Evolutionary conservation across 1,140 invertebrate genomes (phyloP), one percentile per base, ranked within the genome.

Genomic region (Zaprionus ghesquierei): DNA sequence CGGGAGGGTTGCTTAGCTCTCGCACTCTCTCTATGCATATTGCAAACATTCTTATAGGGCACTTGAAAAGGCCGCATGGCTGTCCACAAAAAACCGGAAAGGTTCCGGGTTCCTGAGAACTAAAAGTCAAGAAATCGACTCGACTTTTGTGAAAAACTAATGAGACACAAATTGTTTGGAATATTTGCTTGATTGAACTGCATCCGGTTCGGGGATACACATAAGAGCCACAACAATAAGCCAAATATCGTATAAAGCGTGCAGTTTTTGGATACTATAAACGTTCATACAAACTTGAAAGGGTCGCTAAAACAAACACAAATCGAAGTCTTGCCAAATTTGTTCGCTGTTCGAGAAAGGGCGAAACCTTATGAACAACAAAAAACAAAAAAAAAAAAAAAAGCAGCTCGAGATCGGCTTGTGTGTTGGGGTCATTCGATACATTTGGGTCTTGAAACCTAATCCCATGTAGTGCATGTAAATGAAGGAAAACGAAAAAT

Each of bases 111-210:
- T 20, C 35, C 58, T 69, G 66, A 63, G 59, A 63, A 46, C 27
- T 44, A 35, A 38, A 62, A 61, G 58, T 69, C 58, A 69, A 61
- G 50, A 60, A 51, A 12, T 25, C 18, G 22, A 3, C 18, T 51
- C 18, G 56, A 38, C 55, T 65, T 54, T 56, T 23, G 13, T 20
- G 18, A 56, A 44, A 56, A 59, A 53, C 61, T 54, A 75, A 76
- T 75, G 50, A 31, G 27, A 61, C 54, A 75, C 53, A 65, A 79
- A 64, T 60, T 69, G 38, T 69, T 31, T 33, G 38, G 59, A 58
- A 60, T 70, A 79, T 78, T 54, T 58, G 71, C 70, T 70, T 75
- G 59, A 79, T 75, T 79, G 64, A 54, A 55, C 18, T 27, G 4
- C 58, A 60, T 49, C 44, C 58, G 55, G 38, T 58, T 44, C 9